Conservation (phyloP, 1,140 invertebrate species). For the Heliconius hewitsoni region DNA sequence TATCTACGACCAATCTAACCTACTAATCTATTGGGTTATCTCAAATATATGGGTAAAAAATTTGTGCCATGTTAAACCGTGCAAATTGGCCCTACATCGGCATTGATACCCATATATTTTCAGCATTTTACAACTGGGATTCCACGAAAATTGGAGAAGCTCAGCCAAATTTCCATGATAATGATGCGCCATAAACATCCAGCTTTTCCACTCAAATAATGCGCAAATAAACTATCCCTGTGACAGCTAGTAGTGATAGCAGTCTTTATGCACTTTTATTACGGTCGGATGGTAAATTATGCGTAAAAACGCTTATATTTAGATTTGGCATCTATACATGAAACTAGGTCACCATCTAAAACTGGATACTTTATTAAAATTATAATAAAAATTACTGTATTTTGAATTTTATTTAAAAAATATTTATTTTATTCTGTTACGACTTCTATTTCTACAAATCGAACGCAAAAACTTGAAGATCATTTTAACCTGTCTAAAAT, state of each 20-base stretch:
- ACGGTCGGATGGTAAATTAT: conserved; percentile 31
- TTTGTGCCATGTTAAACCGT: conserved; percentile 31
- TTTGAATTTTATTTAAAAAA: no score
- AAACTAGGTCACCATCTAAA: not conserved
- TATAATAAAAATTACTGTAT: no score
- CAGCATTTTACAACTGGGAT: conserved; percentile 52
- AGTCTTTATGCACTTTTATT: conserved; percentile 39
- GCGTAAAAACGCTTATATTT: conserved; percentile 25
- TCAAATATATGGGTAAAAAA: conserved; percentile 51
- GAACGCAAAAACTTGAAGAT: no score
- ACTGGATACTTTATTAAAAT: not conserved
- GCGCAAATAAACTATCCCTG: conserved; percentile 43
- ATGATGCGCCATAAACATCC: conserved; percentile 53
- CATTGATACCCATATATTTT: conserved; percentile 51
- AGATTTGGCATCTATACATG: not conserved
- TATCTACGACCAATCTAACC: not conserved
- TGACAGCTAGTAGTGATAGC: conserved; percentile 44
- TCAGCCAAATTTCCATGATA: conserved; percentile 53
- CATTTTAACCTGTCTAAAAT: no score
- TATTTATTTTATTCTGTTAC: no score
- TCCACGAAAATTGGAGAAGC: conserved; percentile 49
- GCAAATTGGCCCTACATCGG: conserved; percentile 40
- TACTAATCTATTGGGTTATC: conserved; percentile 28
- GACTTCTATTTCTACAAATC: no score
- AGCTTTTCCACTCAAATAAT: conserved; percentile 55